phyloP scores from a whole-genome alignment of 2,797 vertebrate species.

The Tokudaia muenninki region DNA sequence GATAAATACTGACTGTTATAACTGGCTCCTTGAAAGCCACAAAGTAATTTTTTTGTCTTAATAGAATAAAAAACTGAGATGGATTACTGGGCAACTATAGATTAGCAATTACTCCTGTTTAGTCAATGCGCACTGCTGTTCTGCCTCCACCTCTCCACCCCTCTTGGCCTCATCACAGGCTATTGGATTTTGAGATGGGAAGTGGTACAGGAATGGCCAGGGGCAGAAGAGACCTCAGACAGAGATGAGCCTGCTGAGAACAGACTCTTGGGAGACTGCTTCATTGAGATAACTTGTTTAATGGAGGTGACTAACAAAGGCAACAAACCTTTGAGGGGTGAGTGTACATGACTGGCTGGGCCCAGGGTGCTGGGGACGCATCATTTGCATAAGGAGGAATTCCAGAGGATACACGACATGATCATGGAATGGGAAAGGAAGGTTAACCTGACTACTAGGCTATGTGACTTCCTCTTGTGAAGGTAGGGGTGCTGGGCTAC shows the following conservation, averaged over 20 bases:
- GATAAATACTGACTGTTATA: constrained; percentile 63
- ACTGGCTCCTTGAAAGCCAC: constrained; percentile 56
- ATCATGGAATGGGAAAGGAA: not conserved
- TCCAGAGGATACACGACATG: not conserved
- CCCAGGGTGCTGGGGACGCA: not conserved
- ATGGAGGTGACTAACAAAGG: not conserved
- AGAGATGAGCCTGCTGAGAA: not conserved
- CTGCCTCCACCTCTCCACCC: not conserved
- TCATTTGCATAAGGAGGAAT: not conserved
- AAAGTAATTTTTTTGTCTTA: constrained; percentile 30
- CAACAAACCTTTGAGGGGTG: not conserved
- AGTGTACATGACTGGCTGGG: not conserved
- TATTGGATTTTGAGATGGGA: not conserved
- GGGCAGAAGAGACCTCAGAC: not conserved
- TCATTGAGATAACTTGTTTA: not conserved
- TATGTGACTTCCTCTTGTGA: not conserved
- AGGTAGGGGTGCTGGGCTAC: not conserved
- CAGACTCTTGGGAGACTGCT: not conserved
- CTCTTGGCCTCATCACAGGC: not conserved
- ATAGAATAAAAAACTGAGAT: constrained; percentile 12
- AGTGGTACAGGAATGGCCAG: not conserved
- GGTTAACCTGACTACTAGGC: not conserved
- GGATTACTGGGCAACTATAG: not conserved
- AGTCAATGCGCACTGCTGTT: not conserved
- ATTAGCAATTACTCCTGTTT: constrained; percentile 53